phyloP scores from a whole-genome alignment of 2,113 vertebrate genomes.

The Mormyrus iriodes region DNA sequence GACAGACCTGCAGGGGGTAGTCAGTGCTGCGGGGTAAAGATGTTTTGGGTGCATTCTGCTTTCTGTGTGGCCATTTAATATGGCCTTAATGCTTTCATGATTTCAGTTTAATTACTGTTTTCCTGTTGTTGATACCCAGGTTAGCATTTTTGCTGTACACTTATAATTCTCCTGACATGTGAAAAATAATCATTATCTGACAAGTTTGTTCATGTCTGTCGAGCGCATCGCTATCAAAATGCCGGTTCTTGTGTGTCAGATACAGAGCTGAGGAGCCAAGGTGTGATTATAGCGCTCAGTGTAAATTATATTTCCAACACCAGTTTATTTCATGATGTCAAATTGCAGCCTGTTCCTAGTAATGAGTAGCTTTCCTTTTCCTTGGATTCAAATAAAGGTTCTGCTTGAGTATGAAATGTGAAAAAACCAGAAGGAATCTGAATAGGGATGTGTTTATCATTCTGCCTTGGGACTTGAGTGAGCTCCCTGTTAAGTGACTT shows the following conservation, averaged over 20 bases:
- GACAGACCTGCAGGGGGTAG: not conserved
- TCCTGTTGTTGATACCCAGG: not conserved
- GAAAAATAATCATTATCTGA: not conserved
- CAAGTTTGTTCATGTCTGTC: not conserved
- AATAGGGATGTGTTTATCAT: not conserved
- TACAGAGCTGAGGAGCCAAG: not conserved
- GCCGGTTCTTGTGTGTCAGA: not conserved
- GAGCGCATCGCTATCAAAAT: not conserved
- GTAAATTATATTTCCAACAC: conserved; percentile 15
- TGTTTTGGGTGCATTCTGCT: not conserved
- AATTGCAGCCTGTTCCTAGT: not conserved
- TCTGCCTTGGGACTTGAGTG: not conserved
- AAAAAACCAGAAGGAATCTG: not conserved
- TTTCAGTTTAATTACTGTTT: conserved; percentile 1
- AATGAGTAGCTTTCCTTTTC: not conserved
- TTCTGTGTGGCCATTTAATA: not conserved
- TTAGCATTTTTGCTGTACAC: not conserved
- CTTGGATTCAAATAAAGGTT: not conserved
- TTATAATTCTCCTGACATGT: not conserved
- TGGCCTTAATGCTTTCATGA: not conserved
- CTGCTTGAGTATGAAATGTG: not conserved
- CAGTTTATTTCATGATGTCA: conserved; percentile 6
- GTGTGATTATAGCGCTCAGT: not conserved
- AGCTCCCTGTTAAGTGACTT: not conserved
- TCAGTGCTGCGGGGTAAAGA: not conserved